These are phyloP conservation scores for Lepus oiostolus DNA, from an alignment of 2,797 vertebrate genomes.

Conservation along the genomic window DNA sequence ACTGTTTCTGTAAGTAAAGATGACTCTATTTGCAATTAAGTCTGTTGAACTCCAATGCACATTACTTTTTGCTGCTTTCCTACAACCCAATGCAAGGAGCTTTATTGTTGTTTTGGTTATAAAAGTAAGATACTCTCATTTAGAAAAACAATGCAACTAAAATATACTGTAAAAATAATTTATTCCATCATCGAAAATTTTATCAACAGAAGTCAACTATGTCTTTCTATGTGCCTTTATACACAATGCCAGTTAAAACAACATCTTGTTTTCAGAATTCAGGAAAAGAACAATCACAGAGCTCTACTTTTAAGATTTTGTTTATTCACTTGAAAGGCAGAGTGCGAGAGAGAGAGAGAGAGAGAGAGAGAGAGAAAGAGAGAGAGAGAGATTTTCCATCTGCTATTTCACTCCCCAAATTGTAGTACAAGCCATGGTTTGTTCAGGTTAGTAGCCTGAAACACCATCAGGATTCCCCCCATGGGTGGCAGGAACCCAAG, in stretches of 20 bases:
- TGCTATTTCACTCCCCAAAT: no score
- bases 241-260: not conserved
- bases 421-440: no score
- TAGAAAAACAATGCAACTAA: slow-evolving; percentile 10
- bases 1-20: not conserved
- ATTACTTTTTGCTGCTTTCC: not conserved
- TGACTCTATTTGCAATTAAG: not conserved
- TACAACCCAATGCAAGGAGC: not conserved
- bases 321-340: no score
- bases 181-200: not conserved
- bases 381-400: no score
- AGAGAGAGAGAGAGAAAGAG: no score
- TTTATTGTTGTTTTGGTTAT: not conserved
- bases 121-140: not conserved
- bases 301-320: not conserved
- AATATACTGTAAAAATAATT: not conserved
- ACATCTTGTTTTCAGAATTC: not conserved
- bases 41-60: not conserved
- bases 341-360: no score
- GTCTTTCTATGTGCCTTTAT: not conserved
- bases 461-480: no score
- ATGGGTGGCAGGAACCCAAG: no score
- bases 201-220: not conserved
- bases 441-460: no score
- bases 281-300: not conserved